phyloP scores from a whole-genome alignment of 2,888 invertebrate species.

The Hoplodrina ambigua region DNA sequence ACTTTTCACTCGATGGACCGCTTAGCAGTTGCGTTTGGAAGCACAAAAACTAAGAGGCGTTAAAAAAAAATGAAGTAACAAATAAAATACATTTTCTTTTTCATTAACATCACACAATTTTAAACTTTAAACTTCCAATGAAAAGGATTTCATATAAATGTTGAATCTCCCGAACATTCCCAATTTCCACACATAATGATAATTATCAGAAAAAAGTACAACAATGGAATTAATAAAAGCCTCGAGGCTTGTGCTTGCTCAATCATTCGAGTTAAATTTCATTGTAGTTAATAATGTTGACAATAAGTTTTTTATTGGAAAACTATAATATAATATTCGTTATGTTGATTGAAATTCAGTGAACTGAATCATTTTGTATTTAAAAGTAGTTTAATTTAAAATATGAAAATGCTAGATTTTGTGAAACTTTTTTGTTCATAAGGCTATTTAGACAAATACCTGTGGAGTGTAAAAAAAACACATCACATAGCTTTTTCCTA shows the following conservation, averaged over 20 bases:
- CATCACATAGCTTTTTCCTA: too few relatives aligned
- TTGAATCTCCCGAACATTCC: conserved; percentile 8
- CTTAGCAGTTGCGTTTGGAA: too few relatives aligned
- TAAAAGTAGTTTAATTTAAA: neutral
- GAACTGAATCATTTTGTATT: neutral
- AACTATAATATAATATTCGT: conserved; percentile 8
- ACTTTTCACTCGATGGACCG: too few relatives aligned
- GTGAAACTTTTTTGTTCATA: too few relatives aligned
- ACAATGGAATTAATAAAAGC: conserved; percentile 52
- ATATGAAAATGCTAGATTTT: neutral
- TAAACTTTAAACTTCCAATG: neutral
- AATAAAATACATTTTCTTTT: too few relatives aligned
- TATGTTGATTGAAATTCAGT: neutral
- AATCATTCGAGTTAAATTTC: conserved; percentile 44
- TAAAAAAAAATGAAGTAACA: too few relatives aligned
- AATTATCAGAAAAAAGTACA: conserved; percentile 26
- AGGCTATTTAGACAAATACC: too few relatives aligned
- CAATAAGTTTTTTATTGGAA: conserved; percentile 34
- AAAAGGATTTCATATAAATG: conserved; percentile 16
- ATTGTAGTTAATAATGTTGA: conserved; percentile 41
- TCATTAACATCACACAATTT: too few relatives aligned
- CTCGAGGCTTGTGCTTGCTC: conserved; percentile 35
- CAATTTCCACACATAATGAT: conserved; percentile 21
- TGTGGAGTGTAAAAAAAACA: too few relatives aligned
- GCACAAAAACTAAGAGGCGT: too few relatives aligned